Evolutionary conservation across 2,113 vertebrate genomes (phyloP), one percentile per base, ranked within the genome.

Genomic region (Cyrtonyx montezumae): DNA sequence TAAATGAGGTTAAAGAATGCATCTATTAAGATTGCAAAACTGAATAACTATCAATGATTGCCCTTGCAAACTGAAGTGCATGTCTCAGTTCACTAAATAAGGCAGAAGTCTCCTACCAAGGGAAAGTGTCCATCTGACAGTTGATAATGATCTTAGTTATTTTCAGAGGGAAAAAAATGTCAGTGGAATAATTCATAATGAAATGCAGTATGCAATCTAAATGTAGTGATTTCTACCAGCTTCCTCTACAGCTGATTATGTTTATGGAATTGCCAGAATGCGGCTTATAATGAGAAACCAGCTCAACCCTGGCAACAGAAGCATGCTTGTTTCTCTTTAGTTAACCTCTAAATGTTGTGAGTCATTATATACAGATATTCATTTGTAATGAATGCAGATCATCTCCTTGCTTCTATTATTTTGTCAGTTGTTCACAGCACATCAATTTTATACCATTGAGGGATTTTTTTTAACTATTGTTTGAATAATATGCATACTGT

Each of bases 291-390:
- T 82, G 84, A 94, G 87, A 93, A 93, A 87, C 34, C 40, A 70
- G 68, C 55, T 94, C 89, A 94, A 77, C 75, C 87, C 55, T 91
- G 88, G 93, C 49, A 82, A 56, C 10, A 89, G 49, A 87, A 92
- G 46, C 55, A 87, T 82, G 46, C 48, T 87, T n/a, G 13, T 67
- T 73, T 93, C 63, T 93, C 86, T 88, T 91, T 90, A 96, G 34
- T 93, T 89, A 95, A 96, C 81, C 75, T 93, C 36, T 77, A 79
- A 93, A 81, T 51, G 55, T n/a, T 85, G 37, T 49, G 71, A 88
- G 51, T 77, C 84, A 89, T 79, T 84, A 42, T 22, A 91, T 21
- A 90, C 10, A 91, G 26, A 58, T 66, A 76, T 46, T 77, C 10
- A 59, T 21, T 71, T 56, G 37, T 19, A 83, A 65, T 25, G 13